Conservation (phyloP, 2,797 vertebrate species). For the Oreochromis grahami region DNA sequence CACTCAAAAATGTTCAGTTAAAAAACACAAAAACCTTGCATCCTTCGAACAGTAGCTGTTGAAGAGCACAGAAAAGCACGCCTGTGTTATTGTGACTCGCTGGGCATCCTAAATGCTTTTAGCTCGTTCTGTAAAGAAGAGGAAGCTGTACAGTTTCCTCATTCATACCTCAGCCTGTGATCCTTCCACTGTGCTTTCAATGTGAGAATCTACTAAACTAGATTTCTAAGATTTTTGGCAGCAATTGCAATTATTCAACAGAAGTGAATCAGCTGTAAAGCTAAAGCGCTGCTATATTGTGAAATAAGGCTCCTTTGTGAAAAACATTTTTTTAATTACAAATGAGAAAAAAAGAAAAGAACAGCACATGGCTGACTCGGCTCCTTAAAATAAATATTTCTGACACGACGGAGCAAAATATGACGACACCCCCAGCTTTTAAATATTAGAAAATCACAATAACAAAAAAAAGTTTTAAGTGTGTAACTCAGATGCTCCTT, state of each 20-base stretch:
- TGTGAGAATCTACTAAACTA: background rate
- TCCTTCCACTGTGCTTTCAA: background rate
- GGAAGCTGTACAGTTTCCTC: background rate
- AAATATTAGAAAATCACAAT: background rate
- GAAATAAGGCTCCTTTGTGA: background rate
- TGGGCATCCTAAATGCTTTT: background rate
- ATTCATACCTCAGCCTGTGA: slow-evolving; percentile 3
- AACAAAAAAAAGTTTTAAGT: background rate
- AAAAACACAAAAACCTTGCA: background rate
- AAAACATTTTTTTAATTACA: background rate
- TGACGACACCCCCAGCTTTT: background rate
- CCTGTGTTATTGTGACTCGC: background rate
- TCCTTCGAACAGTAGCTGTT: background rate
- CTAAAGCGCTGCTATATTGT: background rate
- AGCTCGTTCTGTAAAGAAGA: background rate
- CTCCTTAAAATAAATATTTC: background rate
- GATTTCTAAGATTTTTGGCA: background rate
- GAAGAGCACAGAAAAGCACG: background rate
- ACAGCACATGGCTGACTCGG: background rate
- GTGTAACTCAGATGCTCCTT: background rate
- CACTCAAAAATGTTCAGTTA: background rate
- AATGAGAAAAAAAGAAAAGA: background rate
- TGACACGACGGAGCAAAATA: background rate
- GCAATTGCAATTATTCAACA: background rate
- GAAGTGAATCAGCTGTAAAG: background rate